These are phyloP conservation scores for Nautilus pompilius DNA, from an alignment of 1,140 invertebrate species.

Conservation along the genomic window DNA sequence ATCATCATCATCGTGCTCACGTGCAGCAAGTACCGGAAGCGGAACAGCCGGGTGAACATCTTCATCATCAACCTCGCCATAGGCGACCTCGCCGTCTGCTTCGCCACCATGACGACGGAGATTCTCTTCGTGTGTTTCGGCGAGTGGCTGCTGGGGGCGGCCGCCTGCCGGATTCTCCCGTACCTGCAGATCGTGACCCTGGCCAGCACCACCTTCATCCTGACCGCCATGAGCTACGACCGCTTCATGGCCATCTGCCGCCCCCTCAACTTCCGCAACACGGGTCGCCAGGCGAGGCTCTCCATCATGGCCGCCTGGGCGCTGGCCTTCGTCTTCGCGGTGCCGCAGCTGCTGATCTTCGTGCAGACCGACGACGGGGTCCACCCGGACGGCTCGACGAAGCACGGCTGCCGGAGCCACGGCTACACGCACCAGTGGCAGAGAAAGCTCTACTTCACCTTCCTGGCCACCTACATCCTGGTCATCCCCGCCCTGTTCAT, in stretches of 20 bases:
- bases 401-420: conserved; percentile 44
- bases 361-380: conserved; percentile 32
- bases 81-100: conserved; percentile 56
- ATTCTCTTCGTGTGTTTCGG: conserved; percentile 55
- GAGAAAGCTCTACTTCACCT: conserved; percentile 54
- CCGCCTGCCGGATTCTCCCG: conserved; percentile 53
- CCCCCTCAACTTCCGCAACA: conserved; percentile 46
- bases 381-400: conserved; percentile 32
- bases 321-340: conserved; percentile 52
- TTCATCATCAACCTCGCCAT: conserved; percentile 58
- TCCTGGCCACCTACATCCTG: conserved; percentile 53
- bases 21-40: conserved; percentile 49
- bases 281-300: conserved; percentile 29
- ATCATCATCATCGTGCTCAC: conserved; percentile 53
- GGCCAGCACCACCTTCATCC: conserved; percentile 56
- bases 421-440: conserved; percentile 58
- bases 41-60: conserved; percentile 55
- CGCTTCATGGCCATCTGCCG: conserved; percentile 56
- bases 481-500: conserved; percentile 53
- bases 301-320: conserved; percentile 53
- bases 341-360: conserved; percentile 58
- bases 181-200: conserved; percentile 57
- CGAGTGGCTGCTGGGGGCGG: conserved; percentile 53
- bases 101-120: conserved; percentile 57
- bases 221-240: conserved; percentile 57